phyloP scores from a whole-genome alignment of 1,140 invertebrate species.

The Acromyrmex heyeri region DNA sequence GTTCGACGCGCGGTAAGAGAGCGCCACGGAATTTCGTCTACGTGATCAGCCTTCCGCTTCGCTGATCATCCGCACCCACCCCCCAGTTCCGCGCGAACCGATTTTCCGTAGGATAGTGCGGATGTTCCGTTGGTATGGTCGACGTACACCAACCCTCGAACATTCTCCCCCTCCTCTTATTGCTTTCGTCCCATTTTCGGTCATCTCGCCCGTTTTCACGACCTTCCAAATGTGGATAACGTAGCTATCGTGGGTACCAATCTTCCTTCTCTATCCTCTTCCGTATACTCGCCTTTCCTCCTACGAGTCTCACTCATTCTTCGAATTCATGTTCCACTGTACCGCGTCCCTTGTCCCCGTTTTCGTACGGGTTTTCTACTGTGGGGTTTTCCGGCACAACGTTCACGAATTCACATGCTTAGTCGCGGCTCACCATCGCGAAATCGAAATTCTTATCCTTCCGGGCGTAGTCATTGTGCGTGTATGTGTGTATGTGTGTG shows the following conservation, averaged over 20 bases:
- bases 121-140: constrained; percentile 52
- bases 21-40: constrained; percentile 58
- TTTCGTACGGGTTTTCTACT: background rate
- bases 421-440: constrained; percentile 18
- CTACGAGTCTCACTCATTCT: background rate
- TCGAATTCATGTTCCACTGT: constrained; percentile 49
- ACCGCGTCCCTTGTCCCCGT: constrained; percentile 16
- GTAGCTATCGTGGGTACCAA: constrained; percentile 22
- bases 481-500: background rate
- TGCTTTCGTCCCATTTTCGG: background rate
- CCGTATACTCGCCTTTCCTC: background rate
- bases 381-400: background rate
- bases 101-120: constrained; percentile 56
- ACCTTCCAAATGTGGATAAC: constrained; percentile 39
- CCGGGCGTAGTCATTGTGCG: constrained; percentile 10
- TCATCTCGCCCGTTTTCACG: constrained; percentile 29
- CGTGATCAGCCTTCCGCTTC: constrained; percentile 65
- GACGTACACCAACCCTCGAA: constrained; percentile 44
- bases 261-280: background rate
- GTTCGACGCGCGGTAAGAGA: constrained; percentile 60
- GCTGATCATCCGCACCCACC: constrained; percentile 9
- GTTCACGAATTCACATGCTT: constrained; percentile 60
- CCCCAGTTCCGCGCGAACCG: background rate
- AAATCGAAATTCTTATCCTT: constrained; percentile 65
- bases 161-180: background rate